A percentile compares a stretch with the other conserved stretches of the same genome.
Conservation (phyloP, 2,113 vertebrate genomes). For the Henicopernis longicauda region DNA sequence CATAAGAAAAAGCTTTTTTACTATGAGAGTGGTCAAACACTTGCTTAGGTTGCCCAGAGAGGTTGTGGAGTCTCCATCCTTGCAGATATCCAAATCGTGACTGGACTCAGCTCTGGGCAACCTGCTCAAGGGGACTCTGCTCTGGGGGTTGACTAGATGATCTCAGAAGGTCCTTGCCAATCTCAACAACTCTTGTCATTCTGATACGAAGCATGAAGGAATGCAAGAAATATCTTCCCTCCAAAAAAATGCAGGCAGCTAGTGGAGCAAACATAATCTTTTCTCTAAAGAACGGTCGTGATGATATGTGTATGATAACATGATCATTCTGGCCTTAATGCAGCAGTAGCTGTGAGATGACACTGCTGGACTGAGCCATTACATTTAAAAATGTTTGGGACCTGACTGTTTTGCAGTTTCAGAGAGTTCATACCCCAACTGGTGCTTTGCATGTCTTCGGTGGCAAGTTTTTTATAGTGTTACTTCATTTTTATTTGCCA, state of each 20-base stretch:
- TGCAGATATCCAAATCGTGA: neutral
- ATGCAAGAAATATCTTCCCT: neutral
- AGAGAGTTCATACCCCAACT: neutral
- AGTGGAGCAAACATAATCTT: neutral
- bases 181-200: neutral
- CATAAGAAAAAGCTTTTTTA: neutral
- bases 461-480: neutral
- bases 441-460: neutral
- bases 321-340: neutral
- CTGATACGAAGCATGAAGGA: neutral
- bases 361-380: neutral
- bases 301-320: neutral
- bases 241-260: neutral
- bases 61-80: too few relatives aligned
- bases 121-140: accelerated
- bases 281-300: neutral
- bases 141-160: neutral
- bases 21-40: too few relatives aligned
- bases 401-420: neutral
- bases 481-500: neutral
- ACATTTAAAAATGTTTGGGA: neutral
- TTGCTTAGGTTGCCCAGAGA: too few relatives aligned
- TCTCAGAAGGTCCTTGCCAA: neutral
- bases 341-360: neutral
- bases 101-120: neutral